Evolutionary conservation across 2,888 invertebrate species (phyloP), one percentile per base, ranked within the genome.

Genomic region (Ectemnius continuus): DNA sequence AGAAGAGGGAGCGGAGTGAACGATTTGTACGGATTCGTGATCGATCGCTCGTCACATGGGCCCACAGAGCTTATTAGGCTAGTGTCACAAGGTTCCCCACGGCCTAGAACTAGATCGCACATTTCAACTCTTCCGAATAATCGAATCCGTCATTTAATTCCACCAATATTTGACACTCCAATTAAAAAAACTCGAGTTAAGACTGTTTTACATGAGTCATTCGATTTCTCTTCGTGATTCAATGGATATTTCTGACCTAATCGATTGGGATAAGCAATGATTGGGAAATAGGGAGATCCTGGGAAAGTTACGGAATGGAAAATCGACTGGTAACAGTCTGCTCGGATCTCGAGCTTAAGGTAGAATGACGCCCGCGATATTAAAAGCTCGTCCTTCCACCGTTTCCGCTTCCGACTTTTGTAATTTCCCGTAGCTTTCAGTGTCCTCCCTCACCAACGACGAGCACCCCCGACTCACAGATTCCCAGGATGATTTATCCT

Each of bases 401-500:
- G 85, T 86, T 84, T 88, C 87, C 88, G 85, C 79, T 89, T 90
- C 89, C 90, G 90, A 90, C 90, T 90, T 90, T 90, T 89, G 89
- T 90, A 89, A 90, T 90, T 90, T 90, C 90, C 90, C 89, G 85
- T 86, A 84, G 87, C 87, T 89, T 85, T 85, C 85, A 85, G 76
- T 70, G 75, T 73, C 69, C 81, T 36, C 36, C 36, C 36, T 11
- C 36, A 36, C 36, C 36, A 11, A 6, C 36, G 36, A 36, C 36
- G 36, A 36, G 36, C 36, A 36, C 8, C 36, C 36, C 8, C 1
- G 8, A 36, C 36, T 36, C 3, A 36, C 6, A 36, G 4, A 36
- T 36, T 36, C 36, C 6, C 5, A 36, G 36, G 36, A 36, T 36
- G 76, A 79, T 81, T 82, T 83, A 83, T 81, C 78, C 75, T 8